A percentile compares a stretch with the other conserved stretches of the same genome.
These are phyloP conservation scores for Tamandua tetradactyla DNA, from an alignment of 2,797 vertebrate species.

Conservation along the genomic window DNA sequence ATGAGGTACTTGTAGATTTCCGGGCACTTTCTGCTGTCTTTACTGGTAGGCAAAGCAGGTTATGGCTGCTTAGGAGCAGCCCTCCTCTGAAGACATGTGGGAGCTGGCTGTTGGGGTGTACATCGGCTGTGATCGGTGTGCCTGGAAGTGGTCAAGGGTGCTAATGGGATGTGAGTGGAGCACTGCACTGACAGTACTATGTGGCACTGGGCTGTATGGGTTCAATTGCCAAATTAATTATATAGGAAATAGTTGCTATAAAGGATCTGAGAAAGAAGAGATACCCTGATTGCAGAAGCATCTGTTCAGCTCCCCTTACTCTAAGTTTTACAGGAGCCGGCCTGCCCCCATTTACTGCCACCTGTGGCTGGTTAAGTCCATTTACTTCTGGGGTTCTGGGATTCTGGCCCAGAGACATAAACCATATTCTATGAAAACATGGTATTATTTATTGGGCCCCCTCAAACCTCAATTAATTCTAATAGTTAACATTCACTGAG, in stretches of 20 bases:
- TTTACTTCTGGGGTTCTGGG: not conserved
- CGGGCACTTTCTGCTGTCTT: not conserved
- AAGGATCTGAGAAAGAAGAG: not conserved
- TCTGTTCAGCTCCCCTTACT: not conserved
- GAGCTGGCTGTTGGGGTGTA: not conserved
- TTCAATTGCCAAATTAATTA: not conserved
- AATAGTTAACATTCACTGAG: not conserved
- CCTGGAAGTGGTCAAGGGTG: not conserved
- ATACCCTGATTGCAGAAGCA: not conserved
- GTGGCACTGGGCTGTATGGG: not conserved
- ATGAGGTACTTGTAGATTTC: not conserved
- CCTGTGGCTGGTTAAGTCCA: not conserved
- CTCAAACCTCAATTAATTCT: not conserved
- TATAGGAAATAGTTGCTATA: not conserved
- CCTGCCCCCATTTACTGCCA: not conserved
- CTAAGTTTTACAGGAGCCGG: not conserved
- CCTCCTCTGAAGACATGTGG: not conserved
- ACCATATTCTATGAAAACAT: not conserved
- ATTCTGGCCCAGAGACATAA: not conserved
- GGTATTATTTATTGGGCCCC: not conserved
- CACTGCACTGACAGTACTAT: not conserved
- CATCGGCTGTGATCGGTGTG: not conserved
- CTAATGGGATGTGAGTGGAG: not conserved
- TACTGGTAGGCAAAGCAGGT: not conserved
- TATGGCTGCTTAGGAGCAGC: no score